phyloP scores from a whole-genome alignment of 2,797 vertebrate genomes.

The Tympanoctomys barrerae region DNA sequence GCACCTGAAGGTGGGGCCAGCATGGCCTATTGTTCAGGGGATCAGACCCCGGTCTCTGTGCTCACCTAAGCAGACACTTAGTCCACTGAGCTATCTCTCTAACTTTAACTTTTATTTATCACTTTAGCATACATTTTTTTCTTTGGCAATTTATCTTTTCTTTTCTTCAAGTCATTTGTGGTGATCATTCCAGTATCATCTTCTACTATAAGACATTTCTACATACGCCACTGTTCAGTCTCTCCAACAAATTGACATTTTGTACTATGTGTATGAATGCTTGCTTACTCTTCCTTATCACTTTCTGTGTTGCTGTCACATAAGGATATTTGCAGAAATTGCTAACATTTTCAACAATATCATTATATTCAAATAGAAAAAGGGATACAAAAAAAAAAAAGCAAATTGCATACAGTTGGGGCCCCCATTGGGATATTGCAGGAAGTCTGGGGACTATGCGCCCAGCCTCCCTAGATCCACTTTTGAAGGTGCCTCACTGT shows the following conservation, averaged over 20 bases:
- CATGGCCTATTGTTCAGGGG: too few species aligned
- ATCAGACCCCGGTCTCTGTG: too few species aligned
- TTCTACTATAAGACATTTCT: neutral
- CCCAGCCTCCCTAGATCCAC: too few species aligned
- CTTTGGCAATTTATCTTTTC: neutral
- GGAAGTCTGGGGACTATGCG: neutral
- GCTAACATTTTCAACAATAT: neutral
- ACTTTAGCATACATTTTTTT: neutral
- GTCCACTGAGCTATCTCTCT: too few species aligned
- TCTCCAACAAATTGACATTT: neutral
- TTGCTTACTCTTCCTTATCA: neutral
- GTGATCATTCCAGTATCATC: too few species aligned
- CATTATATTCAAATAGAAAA: neutral
- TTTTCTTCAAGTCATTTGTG: neutral
- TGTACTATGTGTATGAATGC: neutral
- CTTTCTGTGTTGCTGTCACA: neutral
- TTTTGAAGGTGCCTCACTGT: neutral
- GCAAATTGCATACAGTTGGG: fast-evolving
- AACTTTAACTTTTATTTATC: neutral
- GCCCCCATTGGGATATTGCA: neutral
- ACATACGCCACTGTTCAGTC: neutral
- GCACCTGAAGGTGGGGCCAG: too few species aligned
- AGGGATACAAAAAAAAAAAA: neutral
- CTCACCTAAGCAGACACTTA: too few species aligned
- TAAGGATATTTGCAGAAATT: neutral